Base-by-base conservation (phyloP, 1,140 invertebrate genomes). In the Aporrectodea caliginosa region DNA sequence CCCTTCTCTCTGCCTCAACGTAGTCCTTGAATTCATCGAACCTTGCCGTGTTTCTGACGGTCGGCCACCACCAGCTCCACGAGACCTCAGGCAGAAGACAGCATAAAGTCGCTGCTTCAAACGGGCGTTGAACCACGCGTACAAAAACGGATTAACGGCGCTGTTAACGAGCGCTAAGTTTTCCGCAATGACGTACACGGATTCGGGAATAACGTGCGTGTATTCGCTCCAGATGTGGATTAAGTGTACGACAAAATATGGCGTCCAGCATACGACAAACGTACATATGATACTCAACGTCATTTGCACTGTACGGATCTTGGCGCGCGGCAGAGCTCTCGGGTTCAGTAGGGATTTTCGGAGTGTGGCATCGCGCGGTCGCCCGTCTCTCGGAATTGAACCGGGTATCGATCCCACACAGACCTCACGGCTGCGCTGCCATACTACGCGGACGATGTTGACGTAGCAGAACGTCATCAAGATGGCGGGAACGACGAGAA, bases 271-370 rank as follows among this genome's bases (percentile, higher is more conserved):
- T 1, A 85, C 84, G 16, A 89, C 83, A 78, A 89, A 89, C 12
- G 81, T 84, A n/a, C 84, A 80, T 29, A 89, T 88, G 30, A 90
- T 90, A 69, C 84, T 85, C 73, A 90, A 83, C 16, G 88, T 88
- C 86, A 90, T 87, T 82, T 89, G 89, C 1, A 89, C 82, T 0
- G 89, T 89, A 83, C 88, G 88, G 22, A 90, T 88, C 82, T 89
- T 89, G n/a, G 88, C 87, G 22, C 87, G 82, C 1, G 86, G 84
- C 71, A 87, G 86, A n/a, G 84, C 78, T 29, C 83, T 82, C 31
- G 82, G 83, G 75, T 84, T 82, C 1, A 76, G 76, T 1, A 85
- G 79, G 16, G 83, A 83, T 70, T 82, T 82, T 33, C 85, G 74
- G 29, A 86, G 78, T 16, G 83, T 79, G 22, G 70, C 71, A 22